Base-by-base conservation (phyloP, 92 coral and sea anemone species). In the Heliopora coerulea region DNA sequence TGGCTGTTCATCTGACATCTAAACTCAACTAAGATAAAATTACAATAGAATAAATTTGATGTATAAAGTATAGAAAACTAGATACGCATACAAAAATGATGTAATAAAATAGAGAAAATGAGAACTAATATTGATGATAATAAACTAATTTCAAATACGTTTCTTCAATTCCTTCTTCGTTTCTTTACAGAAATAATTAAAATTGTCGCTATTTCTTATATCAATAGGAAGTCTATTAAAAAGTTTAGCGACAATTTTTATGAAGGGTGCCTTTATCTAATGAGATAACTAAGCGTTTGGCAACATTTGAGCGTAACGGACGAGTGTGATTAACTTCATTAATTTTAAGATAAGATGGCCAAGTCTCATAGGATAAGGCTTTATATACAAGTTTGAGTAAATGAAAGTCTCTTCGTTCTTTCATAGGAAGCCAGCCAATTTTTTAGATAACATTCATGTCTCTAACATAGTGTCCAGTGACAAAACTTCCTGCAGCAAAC, bases 401-500 rank as follows among this genome's bases (percentile, higher is more conserved):
- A 42, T 62, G 20, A 17, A 19, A 75, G 25, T 82, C 76, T 52
- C 77, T 64, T 34, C 74, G 58, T 42, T 82, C 86, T 44, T 28
- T 59, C 33, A 82, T 28, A 1, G 82, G 82, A 11, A 77, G 37
- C 86, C 86, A 83, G 6, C 72, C 80, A 3, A 74, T 56, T 54
- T 72, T 54, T 50, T 30, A 23, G 18, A 46, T 18, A 74, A 35
- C 42, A 75, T 48, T 42, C 23, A 44, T 61, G 35, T 27, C 59
- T 19, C 69, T 65, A 30, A 76, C 41, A 59, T 76, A 76, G 34
- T 50, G 63, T 65, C 74, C 82, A 48, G 65, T 64, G 62, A 78
- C 75, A 54, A 63, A 78, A 63, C 82, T 78, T 44, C 63, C 82
- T 48, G 74, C 82, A 65, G 66, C 82, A 63, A 78, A 78, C 75